Percentiles rank a stretch among this genome's conserved stretches.
These are phyloP conservation scores for Endotricha flammealis DNA, from an alignment of 2,888 invertebrate genomes.

Conservation along the genomic window DNA sequence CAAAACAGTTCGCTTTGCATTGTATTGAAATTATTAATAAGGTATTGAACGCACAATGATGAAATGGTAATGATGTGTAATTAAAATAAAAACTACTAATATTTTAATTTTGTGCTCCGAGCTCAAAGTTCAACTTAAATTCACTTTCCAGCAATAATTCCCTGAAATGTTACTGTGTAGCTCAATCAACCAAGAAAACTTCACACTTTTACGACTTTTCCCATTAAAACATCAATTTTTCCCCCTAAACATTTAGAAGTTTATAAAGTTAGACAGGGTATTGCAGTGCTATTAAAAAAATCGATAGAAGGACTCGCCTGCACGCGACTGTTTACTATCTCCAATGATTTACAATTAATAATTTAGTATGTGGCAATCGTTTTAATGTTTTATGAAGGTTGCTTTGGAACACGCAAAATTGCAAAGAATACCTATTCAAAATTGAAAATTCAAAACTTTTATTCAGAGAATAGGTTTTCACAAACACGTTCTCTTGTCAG, in stretches of 20 bases:
- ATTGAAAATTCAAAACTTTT: no score
- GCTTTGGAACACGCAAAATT: not conserved
- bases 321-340: constrained; percentile 30
- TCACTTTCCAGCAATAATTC: not conserved
- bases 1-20: no score
- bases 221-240: constrained; percentile 11
- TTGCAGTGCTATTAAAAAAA: constrained; percentile 31
- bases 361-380: constrained; percentile 10
- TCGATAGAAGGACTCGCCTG: constrained; percentile 28
- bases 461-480: no score
- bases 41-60: no score
- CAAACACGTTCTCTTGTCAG: no score
- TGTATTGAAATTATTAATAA: no score
- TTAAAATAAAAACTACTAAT: no score
- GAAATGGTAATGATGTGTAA: no score
- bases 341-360: constrained; percentile 13
- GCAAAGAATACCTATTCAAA: no score
- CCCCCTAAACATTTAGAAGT: constrained; percentile 13
- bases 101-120: no score
- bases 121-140: not conserved
- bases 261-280: constrained; percentile 23
- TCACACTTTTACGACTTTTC: not conserved
- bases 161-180: not conserved
- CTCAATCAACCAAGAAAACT: not conserved
- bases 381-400: constrained; percentile 4